Evolutionary conservation across 2,888 invertebrate species (phyloP), one percentile per base, ranked within the genome.

Genomic region (Lepidocyrtinus sp.): DNA sequence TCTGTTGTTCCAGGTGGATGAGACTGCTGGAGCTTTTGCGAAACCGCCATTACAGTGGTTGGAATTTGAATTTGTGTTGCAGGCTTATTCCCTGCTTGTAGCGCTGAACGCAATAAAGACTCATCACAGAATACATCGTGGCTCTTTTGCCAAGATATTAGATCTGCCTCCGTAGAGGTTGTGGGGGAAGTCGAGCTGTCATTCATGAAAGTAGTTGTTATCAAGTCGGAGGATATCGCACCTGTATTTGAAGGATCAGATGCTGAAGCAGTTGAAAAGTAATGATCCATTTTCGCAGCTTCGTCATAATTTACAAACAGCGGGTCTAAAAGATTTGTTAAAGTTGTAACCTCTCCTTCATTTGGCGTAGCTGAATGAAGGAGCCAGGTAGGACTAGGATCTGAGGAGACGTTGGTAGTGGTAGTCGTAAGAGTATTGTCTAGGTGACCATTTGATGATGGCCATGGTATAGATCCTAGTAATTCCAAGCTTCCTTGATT

Each of bases 271-370:
- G 78, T 67, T 19, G 80, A 69, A 70, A 82, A 82, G 64, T 82
- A 82, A 21, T 80, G 81, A 45, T 84, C 84, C 81, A 84, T 77
- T 71, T 84, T 82, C 1, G 45, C 17, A 61, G 75, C 67, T 25
- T 85, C 85, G 61, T 84, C 84, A 64, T 86, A 86, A 7, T 84
- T 81, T 1, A 86, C 85, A 69, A 86, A 86, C 5, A 86, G 68
- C 19, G 86, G 86, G 64, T 86, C 86, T 62, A 86, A 73, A 25
- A 86, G 74, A 72, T 86, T 86, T 17, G 86, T 86, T 9, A 86
- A 70, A 1, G 85, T 85, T 12, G 85, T 86, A 27, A 85, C 85
- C 74, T 85, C 85, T n/a, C 82, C 83, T 24, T 84, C 85, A 61
- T 68, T 64, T 12, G 74, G 73, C 21, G 73, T 70, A 27, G 79